Conservation (phyloP, 2,797 vertebrate species). For the Vipera latastei region DNA sequence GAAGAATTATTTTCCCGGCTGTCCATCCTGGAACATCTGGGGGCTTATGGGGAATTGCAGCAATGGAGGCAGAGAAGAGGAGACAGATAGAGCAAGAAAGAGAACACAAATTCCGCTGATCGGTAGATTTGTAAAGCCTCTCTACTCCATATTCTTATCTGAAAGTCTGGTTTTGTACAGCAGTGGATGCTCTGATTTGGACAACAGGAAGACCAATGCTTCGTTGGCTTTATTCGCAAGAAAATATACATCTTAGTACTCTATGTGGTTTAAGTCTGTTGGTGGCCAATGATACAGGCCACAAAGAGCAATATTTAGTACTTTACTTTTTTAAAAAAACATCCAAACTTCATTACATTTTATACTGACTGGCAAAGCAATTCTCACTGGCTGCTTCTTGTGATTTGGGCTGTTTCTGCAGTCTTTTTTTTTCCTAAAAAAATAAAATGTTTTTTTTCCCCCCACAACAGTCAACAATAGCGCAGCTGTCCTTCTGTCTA, state of each 20-base stretch:
- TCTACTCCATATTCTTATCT: background rate
- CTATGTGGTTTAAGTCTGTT: background rate
- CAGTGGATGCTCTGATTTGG: background rate
- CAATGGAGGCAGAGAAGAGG: background rate
- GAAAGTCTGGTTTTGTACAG: slow-evolving; percentile 5
- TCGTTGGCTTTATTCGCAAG: slow-evolving; percentile 13
- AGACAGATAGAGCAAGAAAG: background rate
- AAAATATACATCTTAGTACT: background rate
- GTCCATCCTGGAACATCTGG: slow-evolving; percentile 28
- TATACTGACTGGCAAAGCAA: background rate
- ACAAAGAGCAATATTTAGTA: slow-evolving; percentile 4
- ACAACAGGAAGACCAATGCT: background rate
- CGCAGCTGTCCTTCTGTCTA: slow-evolving; percentile 67
- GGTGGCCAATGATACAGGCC: background rate
- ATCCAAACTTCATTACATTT: background rate
- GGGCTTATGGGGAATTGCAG: background rate
- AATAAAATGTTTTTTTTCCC: background rate
- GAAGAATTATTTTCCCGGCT: slow-evolving; percentile 11
- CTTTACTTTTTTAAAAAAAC: background rate
- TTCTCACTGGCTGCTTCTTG: slow-evolving; percentile 9
- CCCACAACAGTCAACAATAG: slow-evolving; percentile 62
- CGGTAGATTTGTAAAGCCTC: background rate
- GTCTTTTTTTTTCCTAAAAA: slow-evolving; percentile 43
- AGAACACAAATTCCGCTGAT: background rate
- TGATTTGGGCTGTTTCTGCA: slow-evolving; percentile 39